Conservation (phyloP, 2,797 vertebrate species). For the Benthosema pterotum region DNA sequence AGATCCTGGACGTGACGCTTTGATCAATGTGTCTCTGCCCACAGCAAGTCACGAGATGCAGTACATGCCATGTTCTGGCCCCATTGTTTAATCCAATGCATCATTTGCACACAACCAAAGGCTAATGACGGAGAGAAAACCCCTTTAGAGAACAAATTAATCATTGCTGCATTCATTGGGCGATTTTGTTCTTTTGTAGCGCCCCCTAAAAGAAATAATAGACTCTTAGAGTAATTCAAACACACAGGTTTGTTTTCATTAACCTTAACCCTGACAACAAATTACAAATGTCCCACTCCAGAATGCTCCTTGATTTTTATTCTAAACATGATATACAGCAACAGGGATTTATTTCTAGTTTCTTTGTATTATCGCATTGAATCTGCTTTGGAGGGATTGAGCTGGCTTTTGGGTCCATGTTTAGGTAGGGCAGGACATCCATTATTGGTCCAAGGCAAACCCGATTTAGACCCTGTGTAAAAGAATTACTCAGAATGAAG, state of each 20-base stretch:
- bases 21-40: constrained; percentile 55
- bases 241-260: background rate
- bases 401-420: constrained; percentile 59
- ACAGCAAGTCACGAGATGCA: constrained; percentile 46
- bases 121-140: constrained; percentile 63
- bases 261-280: background rate
- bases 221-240: background rate
- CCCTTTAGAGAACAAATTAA: constrained; percentile 53
- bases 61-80: constrained; percentile 41
- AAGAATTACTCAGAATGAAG: constrained; percentile 53
- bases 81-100: constrained; percentile 57
- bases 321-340: constrained; percentile 10
- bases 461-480: constrained; percentile 54
- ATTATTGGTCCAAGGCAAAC: constrained; percentile 68
- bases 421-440: constrained; percentile 62
- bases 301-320: too few relatives aligned
- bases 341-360: constrained; percentile 6
- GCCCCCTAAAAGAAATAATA: constrained; percentile 13
- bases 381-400: constrained; percentile 52
- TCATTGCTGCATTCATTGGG: constrained; percentile 40
- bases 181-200: constrained; percentile 15
- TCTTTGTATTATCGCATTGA: constrained; percentile 36
- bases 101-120: constrained; percentile 56
- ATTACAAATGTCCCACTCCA: background rate
- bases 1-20: constrained; percentile 50